Conservation (phyloP, 2,888 invertebrate species). For the Autographa gamma region DNA sequence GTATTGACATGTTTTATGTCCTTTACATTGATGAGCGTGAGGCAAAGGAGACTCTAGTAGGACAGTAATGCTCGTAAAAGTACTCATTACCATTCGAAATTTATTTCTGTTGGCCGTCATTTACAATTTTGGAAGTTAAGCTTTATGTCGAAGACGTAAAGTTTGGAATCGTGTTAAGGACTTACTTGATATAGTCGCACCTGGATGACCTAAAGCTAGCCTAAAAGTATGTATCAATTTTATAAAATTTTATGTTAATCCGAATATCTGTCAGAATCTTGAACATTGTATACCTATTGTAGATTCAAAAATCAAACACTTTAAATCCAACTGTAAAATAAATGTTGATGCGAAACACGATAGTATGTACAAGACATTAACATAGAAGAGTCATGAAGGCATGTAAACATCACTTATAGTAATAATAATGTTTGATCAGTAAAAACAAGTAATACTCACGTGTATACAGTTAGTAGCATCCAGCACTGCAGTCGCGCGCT, state of each 20-base stretch:
- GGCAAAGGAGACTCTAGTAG: slow-evolving; percentile 63
- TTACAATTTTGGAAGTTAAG: slow-evolving; percentile 4
- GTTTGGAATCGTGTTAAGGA: slow-evolving; percentile 17
- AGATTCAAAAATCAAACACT: not conserved
- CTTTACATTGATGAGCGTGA: slow-evolving; percentile 81
- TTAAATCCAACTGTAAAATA: not conserved
- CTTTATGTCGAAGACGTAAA: slow-evolving; percentile 11
- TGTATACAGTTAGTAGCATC: slow-evolving; percentile 92
- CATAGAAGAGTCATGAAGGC: slow-evolving; percentile 13
- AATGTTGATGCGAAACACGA: not conserved
- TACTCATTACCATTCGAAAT: slow-evolving; percentile 46
- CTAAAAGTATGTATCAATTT: slow-evolving; percentile 13
- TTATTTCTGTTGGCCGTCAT: slow-evolving; percentile 24
- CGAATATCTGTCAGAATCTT: slow-evolving; percentile 30
- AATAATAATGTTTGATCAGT: slow-evolving; percentile 40
- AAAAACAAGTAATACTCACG: slow-evolving; percentile 84
- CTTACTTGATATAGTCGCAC: slow-evolving; percentile 18
- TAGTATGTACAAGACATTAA: slow-evolving; percentile 15
- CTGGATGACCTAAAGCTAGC: slow-evolving; percentile 8
- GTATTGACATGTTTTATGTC: slow-evolving; percentile 78
- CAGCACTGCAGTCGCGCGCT: slow-evolving; percentile 90
- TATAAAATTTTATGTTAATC: not conserved
- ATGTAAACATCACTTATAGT: slow-evolving; percentile 16
- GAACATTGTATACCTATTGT: not conserved
- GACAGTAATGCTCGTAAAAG: slow-evolving; percentile 51